A percentile compares a stretch with the other conserved stretches of the same genome.
Conservation (phyloP, 2,888 invertebrate species). For the Caenorhabditis sp. region DNA sequence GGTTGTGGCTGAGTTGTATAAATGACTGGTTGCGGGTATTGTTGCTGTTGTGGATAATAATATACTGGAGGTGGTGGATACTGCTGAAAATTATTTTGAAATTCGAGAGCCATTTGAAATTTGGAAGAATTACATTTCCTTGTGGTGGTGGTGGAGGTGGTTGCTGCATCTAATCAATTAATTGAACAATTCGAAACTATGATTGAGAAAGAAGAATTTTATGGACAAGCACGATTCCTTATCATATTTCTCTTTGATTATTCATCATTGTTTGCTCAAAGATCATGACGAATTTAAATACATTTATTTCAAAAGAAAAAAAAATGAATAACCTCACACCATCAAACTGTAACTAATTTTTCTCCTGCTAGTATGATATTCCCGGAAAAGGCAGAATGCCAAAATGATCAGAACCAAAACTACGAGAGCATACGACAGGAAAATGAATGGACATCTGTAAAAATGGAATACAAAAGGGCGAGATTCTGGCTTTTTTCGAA, state of each 20-base stretch:
- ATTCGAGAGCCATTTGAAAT: neutral
- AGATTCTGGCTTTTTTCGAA: no score
- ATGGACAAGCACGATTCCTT: no score
- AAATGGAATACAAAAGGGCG: no score
- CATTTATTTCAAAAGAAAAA: no score
- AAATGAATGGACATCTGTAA: neutral
- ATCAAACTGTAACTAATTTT: neutral
- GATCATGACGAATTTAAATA: no score
- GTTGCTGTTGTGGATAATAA: neutral
- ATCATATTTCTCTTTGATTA: no score
- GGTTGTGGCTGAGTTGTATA: constrained; percentile 29
- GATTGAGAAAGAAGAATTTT: no score
- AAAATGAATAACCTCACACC: neutral
- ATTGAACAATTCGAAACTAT: no score
- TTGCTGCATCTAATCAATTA: constrained; percentile 1
- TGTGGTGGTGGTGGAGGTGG: constrained; percentile 23
- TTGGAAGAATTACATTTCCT: constrained; percentile 10
- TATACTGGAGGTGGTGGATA: constrained; percentile 24
- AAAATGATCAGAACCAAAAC: neutral
- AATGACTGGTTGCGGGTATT: constrained; percentile 18
- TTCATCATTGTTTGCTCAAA: no score
- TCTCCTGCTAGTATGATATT: neutral
- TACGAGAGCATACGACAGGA: neutral
- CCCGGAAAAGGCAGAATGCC: neutral
- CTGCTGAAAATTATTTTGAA: constrained; percentile 20